Conservation (phyloP, 1,140 invertebrate species). For the Wasmannia auropunctata region DNA sequence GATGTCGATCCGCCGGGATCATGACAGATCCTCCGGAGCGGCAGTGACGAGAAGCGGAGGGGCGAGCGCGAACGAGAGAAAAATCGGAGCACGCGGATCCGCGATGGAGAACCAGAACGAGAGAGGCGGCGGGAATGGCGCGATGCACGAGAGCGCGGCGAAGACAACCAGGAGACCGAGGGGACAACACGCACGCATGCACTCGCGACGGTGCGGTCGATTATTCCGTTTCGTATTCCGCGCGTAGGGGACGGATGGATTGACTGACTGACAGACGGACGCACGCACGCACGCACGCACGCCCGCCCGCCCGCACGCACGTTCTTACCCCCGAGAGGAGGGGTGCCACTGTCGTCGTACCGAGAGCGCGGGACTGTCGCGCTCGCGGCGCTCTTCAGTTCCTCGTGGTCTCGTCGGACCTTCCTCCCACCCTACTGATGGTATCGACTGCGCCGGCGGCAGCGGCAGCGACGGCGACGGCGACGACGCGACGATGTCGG, state of each 20-base stretch:
- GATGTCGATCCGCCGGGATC: neutral
- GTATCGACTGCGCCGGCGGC: conserved; percentile 47
- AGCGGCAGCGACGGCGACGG: neutral
- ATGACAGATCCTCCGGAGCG: neutral
- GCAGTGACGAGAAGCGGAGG: neutral
- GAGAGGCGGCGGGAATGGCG: neutral
- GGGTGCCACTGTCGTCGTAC: conserved; percentile 50
- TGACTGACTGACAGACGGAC: neutral
- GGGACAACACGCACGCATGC: neutral
- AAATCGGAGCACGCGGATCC: neutral
- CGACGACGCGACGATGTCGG: neutral
- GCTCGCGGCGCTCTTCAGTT: conserved; percentile 48
- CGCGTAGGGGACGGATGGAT: neutral
- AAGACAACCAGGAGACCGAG: conserved; percentile 5
- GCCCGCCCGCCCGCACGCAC: conserved; percentile 17
- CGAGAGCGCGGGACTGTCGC: conserved; percentile 53
- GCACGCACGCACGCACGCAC: conserved; percentile 4
- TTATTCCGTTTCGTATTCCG: conserved; percentile 18
- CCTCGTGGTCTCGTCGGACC: conserved; percentile 53
- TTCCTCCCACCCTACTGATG: conserved; percentile 14
- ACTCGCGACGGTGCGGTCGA: neutral
- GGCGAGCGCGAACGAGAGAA: neutral
- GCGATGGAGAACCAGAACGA: neutral
- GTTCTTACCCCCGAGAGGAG: conserved; percentile 41
- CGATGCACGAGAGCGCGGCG: neutral